Conservation (phyloP, 1,140 invertebrate species). For the Glomeris maerens region DNA sequence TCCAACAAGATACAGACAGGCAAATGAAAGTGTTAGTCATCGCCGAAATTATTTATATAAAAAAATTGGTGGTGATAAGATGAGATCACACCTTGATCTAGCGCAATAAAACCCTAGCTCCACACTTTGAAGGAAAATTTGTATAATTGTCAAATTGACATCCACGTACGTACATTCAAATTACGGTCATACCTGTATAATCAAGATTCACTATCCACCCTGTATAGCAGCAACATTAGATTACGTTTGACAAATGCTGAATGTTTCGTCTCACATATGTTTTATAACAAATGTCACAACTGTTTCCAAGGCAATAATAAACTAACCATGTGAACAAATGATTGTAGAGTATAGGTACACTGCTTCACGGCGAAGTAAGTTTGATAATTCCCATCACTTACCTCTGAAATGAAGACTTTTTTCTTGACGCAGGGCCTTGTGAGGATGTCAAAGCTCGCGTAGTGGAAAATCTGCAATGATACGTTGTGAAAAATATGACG, state of each 20-base stretch:
- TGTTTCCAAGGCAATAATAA: background rate
- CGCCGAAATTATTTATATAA: no score
- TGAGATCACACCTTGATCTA: no score
- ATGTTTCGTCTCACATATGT: background rate
- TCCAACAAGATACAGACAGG: no score
- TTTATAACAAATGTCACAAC: background rate
- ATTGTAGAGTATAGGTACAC: background rate
- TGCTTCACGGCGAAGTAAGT: background rate
- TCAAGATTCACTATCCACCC: no score
- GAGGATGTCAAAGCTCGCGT: background rate
- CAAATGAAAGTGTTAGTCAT: no score
- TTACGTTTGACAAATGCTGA: background rate
- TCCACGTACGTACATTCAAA: no score
- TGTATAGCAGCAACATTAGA: background rate
- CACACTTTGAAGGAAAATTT: no score
- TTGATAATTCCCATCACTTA: background rate
- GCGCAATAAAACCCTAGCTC: no score
- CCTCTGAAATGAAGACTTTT: background rate
- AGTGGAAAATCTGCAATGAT: conserved; percentile 1
- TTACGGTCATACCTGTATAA: no score
- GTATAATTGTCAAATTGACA: no score
- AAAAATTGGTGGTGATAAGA: no score
- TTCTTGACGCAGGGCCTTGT: background rate
- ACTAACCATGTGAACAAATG: background rate
- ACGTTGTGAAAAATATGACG: no score